These are phyloP conservation scores for Picathartes gymnocephalus DNA, from an alignment of 2,113 vertebrate genomes.

Conservation along the genomic window DNA sequence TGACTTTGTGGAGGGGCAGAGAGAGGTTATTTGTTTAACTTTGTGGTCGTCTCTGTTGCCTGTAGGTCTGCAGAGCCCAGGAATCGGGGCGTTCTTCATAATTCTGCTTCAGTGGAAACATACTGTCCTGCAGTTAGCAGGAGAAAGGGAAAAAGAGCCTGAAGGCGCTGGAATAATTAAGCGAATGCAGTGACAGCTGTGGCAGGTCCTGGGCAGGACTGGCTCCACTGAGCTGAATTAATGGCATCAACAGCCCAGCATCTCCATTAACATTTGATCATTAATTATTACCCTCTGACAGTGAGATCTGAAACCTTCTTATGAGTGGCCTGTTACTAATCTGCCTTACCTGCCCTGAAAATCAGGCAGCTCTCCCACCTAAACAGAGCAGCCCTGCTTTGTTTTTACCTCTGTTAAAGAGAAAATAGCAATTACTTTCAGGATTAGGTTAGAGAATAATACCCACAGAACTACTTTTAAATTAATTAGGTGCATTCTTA, in stretches of 20 bases:
- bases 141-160: constrained; percentile 68
- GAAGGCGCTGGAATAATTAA: constrained; percentile 90
- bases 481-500: constrained; percentile 49
- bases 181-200: constrained; percentile 88
- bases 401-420: not conserved
- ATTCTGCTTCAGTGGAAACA: constrained; percentile 77
- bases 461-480: constrained; percentile 10
- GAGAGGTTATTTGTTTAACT: constrained; percentile 25
- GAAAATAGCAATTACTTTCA: not conserved
- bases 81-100: constrained; percentile 61
- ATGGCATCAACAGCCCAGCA: constrained; percentile 86
- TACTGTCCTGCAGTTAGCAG: constrained; percentile 73
- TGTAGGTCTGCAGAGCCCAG: constrained; percentile 58
- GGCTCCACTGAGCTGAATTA: constrained; percentile 93
- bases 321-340: constrained; percentile 74
- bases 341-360: constrained; percentile 72
- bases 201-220: constrained; percentile 84
- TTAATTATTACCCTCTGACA: constrained; percentile 88
- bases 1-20: not conserved
- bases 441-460: not conserved
- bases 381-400: not conserved
- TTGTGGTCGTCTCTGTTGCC: constrained; percentile 27
- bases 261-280: constrained; percentile 86
- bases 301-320: constrained; percentile 77
- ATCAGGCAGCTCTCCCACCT: constrained; percentile 48